Percentiles rank a stretch among this genome's conserved stretches.
These are phyloP conservation scores for Paradoxurus hermaphroditus DNA, from an alignment of 2,113 vertebrate species.

Conservation along the genomic window DNA sequence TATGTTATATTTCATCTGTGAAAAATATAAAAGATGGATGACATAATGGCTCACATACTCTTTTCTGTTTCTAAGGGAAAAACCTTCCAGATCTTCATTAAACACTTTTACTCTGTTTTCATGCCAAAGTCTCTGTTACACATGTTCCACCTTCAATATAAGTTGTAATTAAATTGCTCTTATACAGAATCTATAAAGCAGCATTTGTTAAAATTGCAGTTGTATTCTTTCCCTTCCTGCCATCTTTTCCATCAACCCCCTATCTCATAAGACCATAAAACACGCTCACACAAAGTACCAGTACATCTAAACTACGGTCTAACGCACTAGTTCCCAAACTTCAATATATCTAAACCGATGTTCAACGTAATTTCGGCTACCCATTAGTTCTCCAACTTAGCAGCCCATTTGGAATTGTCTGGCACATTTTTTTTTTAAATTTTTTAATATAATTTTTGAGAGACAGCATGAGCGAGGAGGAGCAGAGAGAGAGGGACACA, in stretches of 20 bases:
- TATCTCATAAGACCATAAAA: not conserved
- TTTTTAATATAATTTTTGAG: no score
- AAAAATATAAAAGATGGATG: not conserved
- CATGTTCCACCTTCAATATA: not conserved
- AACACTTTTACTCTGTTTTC: not conserved
- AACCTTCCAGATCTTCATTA: not conserved
- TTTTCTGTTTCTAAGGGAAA: not conserved
- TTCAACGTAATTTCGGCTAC: not conserved
- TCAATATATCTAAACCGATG: not conserved
- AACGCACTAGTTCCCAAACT: not conserved
- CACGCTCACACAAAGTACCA: not conserved
- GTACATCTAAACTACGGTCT: not conserved
- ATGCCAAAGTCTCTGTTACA: not conserved
- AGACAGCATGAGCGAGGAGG: no score
- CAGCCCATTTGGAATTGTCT: not conserved
- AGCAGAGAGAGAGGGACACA: no score
- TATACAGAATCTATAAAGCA: not conserved
- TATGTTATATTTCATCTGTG: not conserved
- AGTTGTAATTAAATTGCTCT: not conserved
- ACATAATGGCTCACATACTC: not conserved
- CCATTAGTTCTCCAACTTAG: not conserved
- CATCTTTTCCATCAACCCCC: not conserved
- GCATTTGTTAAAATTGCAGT: not conserved
- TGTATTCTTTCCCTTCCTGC: not conserved
- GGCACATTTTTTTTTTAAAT: no score